phyloP scores from a whole-genome alignment of 2,797 vertebrate species.

The Sebastiscus tertius region DNA sequence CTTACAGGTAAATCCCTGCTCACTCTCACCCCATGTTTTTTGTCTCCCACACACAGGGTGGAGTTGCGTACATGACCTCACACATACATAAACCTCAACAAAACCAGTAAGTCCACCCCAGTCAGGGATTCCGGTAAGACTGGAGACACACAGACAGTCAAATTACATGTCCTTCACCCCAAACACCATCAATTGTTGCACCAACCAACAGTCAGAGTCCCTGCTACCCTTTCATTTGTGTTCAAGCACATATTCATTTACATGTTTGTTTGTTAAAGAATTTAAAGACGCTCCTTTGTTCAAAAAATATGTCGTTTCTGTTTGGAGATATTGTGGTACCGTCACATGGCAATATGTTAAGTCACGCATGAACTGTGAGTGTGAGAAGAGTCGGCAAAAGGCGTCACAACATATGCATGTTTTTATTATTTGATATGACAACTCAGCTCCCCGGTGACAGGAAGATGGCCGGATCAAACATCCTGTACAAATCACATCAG shows the following conservation, averaged over 20 bases:
- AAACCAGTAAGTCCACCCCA: slow-evolving; percentile 64
- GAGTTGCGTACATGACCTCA: slow-evolving; percentile 46
- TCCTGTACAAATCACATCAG: slow-evolving; percentile 80
- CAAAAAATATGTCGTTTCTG: not conserved
- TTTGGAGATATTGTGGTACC: not conserved
- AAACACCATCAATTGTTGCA: slow-evolving; percentile 58
- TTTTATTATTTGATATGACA: slow-evolving; percentile 66
- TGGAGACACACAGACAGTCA: slow-evolving; percentile 65
- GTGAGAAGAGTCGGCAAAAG: slow-evolving; percentile 10
- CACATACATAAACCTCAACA: slow-evolving; percentile 42
- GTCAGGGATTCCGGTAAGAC: slow-evolving; percentile 45
- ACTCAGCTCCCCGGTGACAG: slow-evolving; percentile 59
- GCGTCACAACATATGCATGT: slow-evolving; percentile 56
- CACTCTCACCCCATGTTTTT: slow-evolving; percentile 20
- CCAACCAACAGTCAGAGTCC: slow-evolving; percentile 22
- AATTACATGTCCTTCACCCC: slow-evolving; percentile 56
- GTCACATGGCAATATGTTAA: not conserved
- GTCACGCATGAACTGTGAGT: slow-evolving; percentile 22
- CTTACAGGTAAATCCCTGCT: slow-evolving; percentile 56
- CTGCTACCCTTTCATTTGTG: slow-evolving; percentile 54
- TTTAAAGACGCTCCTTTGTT: not conserved
- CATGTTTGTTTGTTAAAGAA: slow-evolving; percentile 12
- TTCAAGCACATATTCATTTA: slow-evolving; percentile 23
- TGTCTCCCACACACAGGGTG: slow-evolving; percentile 25
- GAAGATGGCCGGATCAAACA: slow-evolving; percentile 70